Base-by-base conservation (phyloP, 2,888 invertebrate species). In the Philereme vetulata region DNA sequence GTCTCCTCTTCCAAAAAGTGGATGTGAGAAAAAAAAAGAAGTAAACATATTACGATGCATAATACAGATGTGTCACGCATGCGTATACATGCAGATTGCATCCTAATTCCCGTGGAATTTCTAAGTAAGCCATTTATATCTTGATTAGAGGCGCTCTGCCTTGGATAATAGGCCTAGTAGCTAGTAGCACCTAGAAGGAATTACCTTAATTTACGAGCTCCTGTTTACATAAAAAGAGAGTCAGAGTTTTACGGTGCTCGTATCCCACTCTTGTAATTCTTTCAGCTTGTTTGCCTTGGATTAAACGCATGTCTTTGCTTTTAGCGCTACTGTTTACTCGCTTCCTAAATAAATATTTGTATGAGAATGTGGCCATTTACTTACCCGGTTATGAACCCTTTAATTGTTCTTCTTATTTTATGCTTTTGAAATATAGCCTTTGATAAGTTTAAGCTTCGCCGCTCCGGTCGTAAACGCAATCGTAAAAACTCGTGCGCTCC, bases 221-320 rank as follows among this genome's bases (percentile, higher is more conserved):
- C 77, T 85, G 84, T 89, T 87, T 87, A 82, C 84, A 78, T 77
- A 75, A 64, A 76, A 76, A 80, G 81, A 73, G 70, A 79, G 80
- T 72, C 76, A 72, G 77, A 77, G 78, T 74, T 82, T 82, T 82
- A 83, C 76, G 77, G 77, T 85, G 83, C 85, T 84, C 86, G 83
- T 86, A 86, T 88, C 86, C 79, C 80, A 76, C 83, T 82, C 82
- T 70, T 79, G 82, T 88, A 85, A 88, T 89, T 88, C 86, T 86
- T 88, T 85, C 80, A 88, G 81, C 75, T 75, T 88, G 88, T 90
- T 91, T 91, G 81, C 82, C 80, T 87, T 88, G 86, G 88, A 90
- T 89, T 90, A 88, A 87, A 83, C 87, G 84, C 82, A 85, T 88
- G 87, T 90, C 88, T 89, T 86, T 85, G 88, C 88, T 88, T 87